These are phyloP conservation scores for Eudasyphora cyanicolor DNA, from an alignment of 2,888 invertebrate genomes.

Conservation along the genomic window DNA sequence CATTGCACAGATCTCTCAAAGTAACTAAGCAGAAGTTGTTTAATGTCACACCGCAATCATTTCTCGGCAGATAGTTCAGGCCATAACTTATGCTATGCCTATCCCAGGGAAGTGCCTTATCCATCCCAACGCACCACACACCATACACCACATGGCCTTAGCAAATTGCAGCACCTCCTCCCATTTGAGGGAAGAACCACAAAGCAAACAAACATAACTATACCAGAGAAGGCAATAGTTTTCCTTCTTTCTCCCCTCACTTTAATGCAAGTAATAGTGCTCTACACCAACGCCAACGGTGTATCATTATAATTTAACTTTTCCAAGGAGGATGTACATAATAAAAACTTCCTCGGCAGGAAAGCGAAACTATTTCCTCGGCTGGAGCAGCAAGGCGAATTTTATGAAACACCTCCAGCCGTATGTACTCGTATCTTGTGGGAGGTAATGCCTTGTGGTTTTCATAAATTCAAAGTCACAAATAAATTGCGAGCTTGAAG, in stretches of 20 bases:
- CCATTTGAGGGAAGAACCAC: too few relatives aligned
- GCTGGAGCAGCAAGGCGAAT: too few relatives aligned
- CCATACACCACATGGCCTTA: too few relatives aligned
- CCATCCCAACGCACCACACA: neutral
- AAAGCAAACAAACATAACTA: neutral
- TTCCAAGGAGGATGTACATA: neutral
- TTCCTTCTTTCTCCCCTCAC: neutral
- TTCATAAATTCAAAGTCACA: neutral
- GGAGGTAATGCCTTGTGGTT: neutral
- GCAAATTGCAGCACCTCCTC: neutral
- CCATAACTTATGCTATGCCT: neutral
- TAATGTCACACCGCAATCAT: conserved; percentile 48
- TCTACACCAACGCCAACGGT: conserved; percentile 1
- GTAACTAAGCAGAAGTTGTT: conserved; percentile 10
- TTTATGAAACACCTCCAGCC: neutral
- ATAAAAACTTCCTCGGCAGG: neutral
- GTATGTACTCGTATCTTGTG: neutral
- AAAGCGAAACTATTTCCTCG: neutral
- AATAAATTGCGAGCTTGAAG: neutral
- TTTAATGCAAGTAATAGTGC: conserved; percentile 8
- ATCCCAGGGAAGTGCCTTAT: too few relatives aligned
- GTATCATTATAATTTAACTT: conserved; percentile 24
- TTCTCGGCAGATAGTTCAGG: conserved; percentile 1
- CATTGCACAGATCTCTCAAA: neutral
- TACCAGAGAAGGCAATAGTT: neutral